phyloP scores from a whole-genome alignment of 53 echinoderm and acorn worm genomes.

The Echinarachnius parma region DNA sequence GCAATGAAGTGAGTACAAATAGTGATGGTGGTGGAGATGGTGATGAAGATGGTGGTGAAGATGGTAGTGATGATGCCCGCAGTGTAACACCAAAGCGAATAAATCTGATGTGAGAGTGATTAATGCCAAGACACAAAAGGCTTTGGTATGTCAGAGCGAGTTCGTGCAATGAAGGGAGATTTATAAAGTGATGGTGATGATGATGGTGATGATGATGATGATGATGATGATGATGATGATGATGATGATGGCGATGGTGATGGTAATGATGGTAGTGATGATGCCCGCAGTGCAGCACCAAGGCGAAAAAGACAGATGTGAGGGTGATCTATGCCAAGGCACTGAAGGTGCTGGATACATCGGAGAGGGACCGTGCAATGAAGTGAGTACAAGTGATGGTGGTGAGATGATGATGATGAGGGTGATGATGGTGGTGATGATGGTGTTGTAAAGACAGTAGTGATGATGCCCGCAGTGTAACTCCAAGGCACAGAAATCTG shows the following conservation, averaged over 20 bases:
- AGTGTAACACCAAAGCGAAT: constrained; percentile 95
- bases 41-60: constrained; percentile 8
- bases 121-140: constrained; percentile 78
- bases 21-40: constrained; percentile 36
- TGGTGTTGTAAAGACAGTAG: constrained; percentile 1
- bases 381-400: no score
- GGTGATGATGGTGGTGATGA: background rate
- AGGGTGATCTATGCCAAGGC: constrained; percentile 87
- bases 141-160: constrained; percentile 72
- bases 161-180: constrained; percentile 52
- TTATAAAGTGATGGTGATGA: background rate
- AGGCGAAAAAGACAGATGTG: constrained; percentile 89
- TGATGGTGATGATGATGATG: background rate
- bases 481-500: constrained; percentile 85
- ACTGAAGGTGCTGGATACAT: constrained; percentile 76
- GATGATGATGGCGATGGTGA: background rate
- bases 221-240: background rate
- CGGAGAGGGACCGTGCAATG: constrained; percentile 81
- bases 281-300: constrained; percentile 93
- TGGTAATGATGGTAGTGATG: no score
- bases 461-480: constrained; percentile 78
- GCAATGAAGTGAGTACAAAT: constrained; percentile 68
- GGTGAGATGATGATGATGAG: constrained; percentile 59
- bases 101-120: constrained; percentile 80
- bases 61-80: constrained; percentile 49